Conservation (phyloP, 2,113 vertebrate species). For the Pomatorhinus ruficollis region DNA sequence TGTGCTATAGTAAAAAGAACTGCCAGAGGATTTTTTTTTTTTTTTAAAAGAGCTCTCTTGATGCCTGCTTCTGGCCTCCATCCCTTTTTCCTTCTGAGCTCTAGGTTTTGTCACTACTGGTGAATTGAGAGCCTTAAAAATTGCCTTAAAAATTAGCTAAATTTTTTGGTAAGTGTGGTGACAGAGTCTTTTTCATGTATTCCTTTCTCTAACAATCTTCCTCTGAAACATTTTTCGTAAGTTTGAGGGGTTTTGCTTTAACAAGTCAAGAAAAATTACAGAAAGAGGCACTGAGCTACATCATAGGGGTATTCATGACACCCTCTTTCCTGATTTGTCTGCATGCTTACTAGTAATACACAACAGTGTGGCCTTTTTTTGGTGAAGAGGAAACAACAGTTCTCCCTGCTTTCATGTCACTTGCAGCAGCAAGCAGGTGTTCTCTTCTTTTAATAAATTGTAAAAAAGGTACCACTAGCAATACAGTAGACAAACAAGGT, state of each 20-base stretch:
- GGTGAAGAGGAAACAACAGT: not conserved
- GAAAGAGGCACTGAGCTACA: not conserved
- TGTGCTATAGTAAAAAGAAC: not conserved
- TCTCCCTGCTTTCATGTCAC: not conserved
- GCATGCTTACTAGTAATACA: not conserved
- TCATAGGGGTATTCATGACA: not conserved
- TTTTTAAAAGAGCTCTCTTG: not conserved
- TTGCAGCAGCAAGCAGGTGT: not conserved
- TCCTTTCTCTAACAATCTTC: not conserved
- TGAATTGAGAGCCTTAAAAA: not conserved
- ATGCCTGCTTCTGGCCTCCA: not conserved
- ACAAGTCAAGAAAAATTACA: not conserved
- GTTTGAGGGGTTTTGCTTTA: not conserved
- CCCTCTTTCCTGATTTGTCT: not conserved
- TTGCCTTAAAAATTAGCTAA: not conserved
- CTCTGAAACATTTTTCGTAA: not conserved
- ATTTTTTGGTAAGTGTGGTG: not conserved
- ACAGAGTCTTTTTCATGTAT: not conserved
- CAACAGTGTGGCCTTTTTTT: not conserved
- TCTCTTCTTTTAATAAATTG: not conserved
- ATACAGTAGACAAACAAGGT: not conserved
- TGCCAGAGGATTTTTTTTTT: rapidly evolving
- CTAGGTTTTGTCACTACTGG: not conserved
- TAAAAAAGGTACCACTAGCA: not conserved
- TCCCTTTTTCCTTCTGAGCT: not conserved